Percentiles rank a stretch among this genome's conserved stretches.
phyloP scores from a whole-genome alignment of 2,113 vertebrate genomes.

The Nymphicus hollandicus region DNA sequence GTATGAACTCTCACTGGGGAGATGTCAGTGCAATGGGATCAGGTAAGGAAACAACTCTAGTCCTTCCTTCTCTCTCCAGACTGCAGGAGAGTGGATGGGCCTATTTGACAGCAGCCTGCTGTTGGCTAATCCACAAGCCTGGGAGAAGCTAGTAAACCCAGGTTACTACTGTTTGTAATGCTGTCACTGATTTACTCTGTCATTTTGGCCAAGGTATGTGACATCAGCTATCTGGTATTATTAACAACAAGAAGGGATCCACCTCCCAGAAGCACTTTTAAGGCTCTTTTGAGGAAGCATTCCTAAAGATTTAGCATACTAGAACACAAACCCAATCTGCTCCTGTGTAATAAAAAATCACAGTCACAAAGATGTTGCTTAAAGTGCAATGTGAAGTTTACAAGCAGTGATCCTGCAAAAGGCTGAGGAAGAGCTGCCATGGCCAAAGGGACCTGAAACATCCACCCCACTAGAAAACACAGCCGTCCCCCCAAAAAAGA shows the following conservation, averaged over 20 bases:
- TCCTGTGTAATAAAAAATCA: not conserved
- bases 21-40: not conserved
- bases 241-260: not conserved
- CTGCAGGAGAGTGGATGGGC: not conserved
- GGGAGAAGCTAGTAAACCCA: not conserved
- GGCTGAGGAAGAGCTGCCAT: not conserved
- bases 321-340: not conserved
- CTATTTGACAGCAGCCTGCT: not conserved
- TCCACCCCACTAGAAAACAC: not conserved
- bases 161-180: not conserved
- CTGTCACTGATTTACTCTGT: not conserved
- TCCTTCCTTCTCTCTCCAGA: not conserved
- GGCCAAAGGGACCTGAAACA: not conserved
- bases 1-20: not conserved
- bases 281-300: not conserved
- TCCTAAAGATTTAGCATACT: not conserved
- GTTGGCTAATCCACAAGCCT: not conserved
- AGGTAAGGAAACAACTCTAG: not conserved
- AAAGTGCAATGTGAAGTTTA: not conserved
- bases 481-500: not conserved
- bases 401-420: not conserved
- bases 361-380: not conserved
- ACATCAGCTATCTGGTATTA: not conserved
- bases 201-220: not conserved
- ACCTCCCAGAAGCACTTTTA: not conserved